A percentile compares a stretch with the other conserved stretches of the same genome.
Evolutionary conservation across 2,113 vertebrate species (phyloP).

Genomic region (Grammomys surdaster): DNA sequence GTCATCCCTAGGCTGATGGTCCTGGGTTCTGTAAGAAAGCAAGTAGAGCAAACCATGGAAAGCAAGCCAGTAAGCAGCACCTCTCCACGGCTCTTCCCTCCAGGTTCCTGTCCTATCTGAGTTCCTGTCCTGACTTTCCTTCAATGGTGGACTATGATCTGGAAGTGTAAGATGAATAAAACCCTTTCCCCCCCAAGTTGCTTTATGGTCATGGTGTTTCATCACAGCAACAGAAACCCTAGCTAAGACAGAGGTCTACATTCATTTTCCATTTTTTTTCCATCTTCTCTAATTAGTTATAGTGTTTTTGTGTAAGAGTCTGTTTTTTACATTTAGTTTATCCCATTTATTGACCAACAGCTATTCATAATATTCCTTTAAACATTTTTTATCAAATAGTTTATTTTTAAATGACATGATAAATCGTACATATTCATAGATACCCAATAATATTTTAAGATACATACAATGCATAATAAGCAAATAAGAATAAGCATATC

Average conservation of each 20-base stretch:
- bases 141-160: not conserved
- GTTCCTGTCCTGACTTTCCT: not conserved
- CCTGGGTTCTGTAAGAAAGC: not conserved
- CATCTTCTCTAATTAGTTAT: not conserved
- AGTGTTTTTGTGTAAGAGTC: not conserved
- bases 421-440: not conserved
- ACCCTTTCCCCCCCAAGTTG: not conserved
- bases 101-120: not conserved
- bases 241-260: not conserved
- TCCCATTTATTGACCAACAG: not conserved
- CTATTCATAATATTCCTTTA: not conserved
- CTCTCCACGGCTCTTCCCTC: not conserved
- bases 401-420: not conserved
- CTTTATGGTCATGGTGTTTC: not conserved
- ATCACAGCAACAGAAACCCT: not conserved
- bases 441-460: not conserved
- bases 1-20: not conserved
- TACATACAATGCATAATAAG: not conserved
- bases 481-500: not conserved
- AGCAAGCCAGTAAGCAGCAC: not conserved
- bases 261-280: not conserved
- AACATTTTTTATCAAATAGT: not conserved
- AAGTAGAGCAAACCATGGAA: not conserved
- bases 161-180: not conserved
- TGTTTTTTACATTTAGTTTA: not conserved